These are phyloP conservation scores for Agrochola lota DNA, from an alignment of 2,888 invertebrate species.

Conservation along the genomic window DNA sequence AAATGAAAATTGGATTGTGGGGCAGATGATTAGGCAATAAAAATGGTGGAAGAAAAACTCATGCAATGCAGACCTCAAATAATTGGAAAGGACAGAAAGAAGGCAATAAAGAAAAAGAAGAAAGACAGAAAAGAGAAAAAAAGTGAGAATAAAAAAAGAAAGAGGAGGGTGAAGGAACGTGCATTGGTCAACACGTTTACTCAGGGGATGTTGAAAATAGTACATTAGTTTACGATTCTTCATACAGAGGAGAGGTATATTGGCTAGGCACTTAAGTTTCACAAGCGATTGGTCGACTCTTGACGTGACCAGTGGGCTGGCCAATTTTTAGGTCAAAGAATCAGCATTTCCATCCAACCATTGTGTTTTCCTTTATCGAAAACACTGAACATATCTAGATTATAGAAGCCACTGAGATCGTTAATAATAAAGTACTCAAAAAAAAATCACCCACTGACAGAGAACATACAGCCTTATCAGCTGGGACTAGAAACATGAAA, in stretches of 20 bases:
- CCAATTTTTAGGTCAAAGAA: too few relatives aligned
- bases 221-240: background rate
- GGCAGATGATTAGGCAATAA: background rate
- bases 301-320: too few relatives aligned
- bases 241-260: background rate
- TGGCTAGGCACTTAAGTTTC: background rate
- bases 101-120: too few relatives aligned
- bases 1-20: background rate
- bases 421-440: background rate
- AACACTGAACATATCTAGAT: too few relatives aligned
- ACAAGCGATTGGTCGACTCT: too few relatives aligned
- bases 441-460: background rate
- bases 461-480: background rate
- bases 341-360: too few relatives aligned
- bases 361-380: background rate
- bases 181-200: background rate
- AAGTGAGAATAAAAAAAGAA: too few relatives aligned
- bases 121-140: too few relatives aligned
- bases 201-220: background rate
- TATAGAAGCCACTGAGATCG: too few relatives aligned
- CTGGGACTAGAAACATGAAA: background rate
- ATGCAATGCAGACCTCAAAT: background rate
- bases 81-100: background rate
- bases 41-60: background rate
- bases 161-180: background rate